Base-by-base conservation (phyloP, 1,140 invertebrate genomes). In the Araneus ventricosus region DNA sequence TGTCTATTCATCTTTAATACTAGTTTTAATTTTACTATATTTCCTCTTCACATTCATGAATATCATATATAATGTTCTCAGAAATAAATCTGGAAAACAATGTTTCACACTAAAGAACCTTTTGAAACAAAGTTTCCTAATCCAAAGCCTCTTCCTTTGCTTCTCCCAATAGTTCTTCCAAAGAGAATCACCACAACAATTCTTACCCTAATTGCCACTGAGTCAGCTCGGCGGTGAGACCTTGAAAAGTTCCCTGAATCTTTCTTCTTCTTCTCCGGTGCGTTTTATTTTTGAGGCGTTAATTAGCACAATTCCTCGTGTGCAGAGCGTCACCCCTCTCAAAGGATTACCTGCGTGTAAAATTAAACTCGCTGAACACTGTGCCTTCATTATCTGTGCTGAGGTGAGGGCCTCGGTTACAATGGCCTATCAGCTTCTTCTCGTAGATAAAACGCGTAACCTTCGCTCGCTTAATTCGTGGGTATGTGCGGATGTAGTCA, bases 331-430 rank as follows among this genome's bases (percentile, higher is more conserved):
- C 59, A 4, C 59, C 59, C 59, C 59, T 34, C 30, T 34, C 30
- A 34, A 75, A 75, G 70, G 70, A 75, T 75, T 75, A 75, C 63
- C 63, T 75, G 34, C 70, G 70, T 75, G 70, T 75, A 75, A 75
- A 75, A 75, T 75, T 75, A 75, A 75, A 75, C 70, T 75, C 70
- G 70, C 70, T 75, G 70, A 75, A 75, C 27, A 30, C 10, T 2
- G 30, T 75, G 27, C 70, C 30, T 75, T 75, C 70, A 24, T 75
- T 37, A 75, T 75, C 70, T 75, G 4, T 34, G 30, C 70, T 34
- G 70, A 75, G 30, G 70, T 37, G 70, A 20, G 14, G 30, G 4
- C n/a, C 63, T 30, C n/a, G 63, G 70, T 10, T 34, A 75, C 70
- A 75, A 75, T 75, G 22, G 70, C 70, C 27, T 37, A 34, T 75